Base-by-base conservation (phyloP, 2,888 invertebrate genomes). In the Sphecodes monilicornis region DNA sequence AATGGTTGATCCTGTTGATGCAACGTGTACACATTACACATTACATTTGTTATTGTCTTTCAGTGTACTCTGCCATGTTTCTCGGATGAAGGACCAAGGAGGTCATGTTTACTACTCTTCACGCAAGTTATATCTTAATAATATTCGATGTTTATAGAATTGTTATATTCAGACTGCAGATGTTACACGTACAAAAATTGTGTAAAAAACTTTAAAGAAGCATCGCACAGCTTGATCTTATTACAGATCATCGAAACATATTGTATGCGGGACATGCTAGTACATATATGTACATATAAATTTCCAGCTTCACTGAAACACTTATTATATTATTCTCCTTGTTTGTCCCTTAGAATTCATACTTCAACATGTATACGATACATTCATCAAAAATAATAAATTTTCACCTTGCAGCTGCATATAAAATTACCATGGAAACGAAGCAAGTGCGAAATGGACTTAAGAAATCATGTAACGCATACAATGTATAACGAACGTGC, bases 201-300 rank as follows among this genome's bases (percentile, higher is more conserved):
- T 54, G n/a, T 3, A 4, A 54, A 3, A 1, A 11, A 54, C 4
- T 0, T 54, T 11, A 1, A 54, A 3, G 54, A 3, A 3, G n/a
- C 3, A 11, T 3, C 0, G 3, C 1, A n/a, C 54, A 10, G 54
- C 3, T n/a, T 54, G 10, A 54, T 10, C 8, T 22, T 1, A n/a
- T n/a, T 3, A 0, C 0, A 1, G n/a, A n/a, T n/a, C n/a, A 0
- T n/a, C n/a, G 50, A n/a, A 50, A 50, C 46, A 8, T 2, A 22
- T 22, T 2, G 8, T 50, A 50, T 22, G 50, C 50, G 50, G 50
- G 50, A 8, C 50, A 18, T 22, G n/a, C n/a, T n/a, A n/a, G n/a
- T n/a, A n/a, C n/a, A n/a, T n/a, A n/a, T n/a, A n/a, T n/a, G n/a
- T n/a, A n/a, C n/a, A n/a, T 0, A 50, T 46, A 22, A 50, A 8